Conservation (phyloP, 2,888 invertebrate species). For the Diarsia rubi region DNA sequence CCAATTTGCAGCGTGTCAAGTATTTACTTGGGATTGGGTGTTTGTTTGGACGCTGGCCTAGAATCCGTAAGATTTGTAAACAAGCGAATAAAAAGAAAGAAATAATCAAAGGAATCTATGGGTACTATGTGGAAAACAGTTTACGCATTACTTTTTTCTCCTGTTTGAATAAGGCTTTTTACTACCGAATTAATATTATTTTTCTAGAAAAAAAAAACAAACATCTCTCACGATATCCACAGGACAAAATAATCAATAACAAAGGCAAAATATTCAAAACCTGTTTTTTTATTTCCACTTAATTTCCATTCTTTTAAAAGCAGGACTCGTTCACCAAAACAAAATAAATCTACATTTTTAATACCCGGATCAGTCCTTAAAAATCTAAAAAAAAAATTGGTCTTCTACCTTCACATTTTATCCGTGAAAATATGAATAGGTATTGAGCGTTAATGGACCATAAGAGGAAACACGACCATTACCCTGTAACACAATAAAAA, state of each 20-base stretch:
- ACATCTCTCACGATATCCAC: background rate
- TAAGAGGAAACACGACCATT: conserved; percentile 46
- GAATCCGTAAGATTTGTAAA: conserved; percentile 6
- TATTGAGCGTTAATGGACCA: conserved; percentile 50
- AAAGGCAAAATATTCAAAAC: background rate
- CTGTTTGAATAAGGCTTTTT: background rate
- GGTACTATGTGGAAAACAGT: background rate
- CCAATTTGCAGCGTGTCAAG: conserved; percentile 14
- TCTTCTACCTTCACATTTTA: conserved; percentile 8
- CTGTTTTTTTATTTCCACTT: background rate
- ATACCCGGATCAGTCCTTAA: background rate
- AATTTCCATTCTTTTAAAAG: conserved; percentile 15
- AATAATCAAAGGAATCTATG: conserved; percentile 6
- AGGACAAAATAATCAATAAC: background rate
- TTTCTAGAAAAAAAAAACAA: background rate
- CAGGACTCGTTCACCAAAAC: background rate
- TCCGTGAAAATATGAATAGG: conserved; percentile 44
- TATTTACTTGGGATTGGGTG: conserved; percentile 18
- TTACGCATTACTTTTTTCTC: background rate
- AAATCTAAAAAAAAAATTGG: conserved; percentile 9
- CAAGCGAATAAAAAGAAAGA: background rate
- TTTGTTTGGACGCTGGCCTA: conserved; percentile 21
- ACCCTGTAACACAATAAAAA: conserved; percentile 42
- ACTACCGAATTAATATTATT: background rate
- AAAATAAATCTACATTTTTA: conserved; percentile 29